Percentiles rank a stretch among this genome's conserved stretches.
Conservation (phyloP, 2,113 vertebrate genomes). For the Nestor notabilis region DNA sequence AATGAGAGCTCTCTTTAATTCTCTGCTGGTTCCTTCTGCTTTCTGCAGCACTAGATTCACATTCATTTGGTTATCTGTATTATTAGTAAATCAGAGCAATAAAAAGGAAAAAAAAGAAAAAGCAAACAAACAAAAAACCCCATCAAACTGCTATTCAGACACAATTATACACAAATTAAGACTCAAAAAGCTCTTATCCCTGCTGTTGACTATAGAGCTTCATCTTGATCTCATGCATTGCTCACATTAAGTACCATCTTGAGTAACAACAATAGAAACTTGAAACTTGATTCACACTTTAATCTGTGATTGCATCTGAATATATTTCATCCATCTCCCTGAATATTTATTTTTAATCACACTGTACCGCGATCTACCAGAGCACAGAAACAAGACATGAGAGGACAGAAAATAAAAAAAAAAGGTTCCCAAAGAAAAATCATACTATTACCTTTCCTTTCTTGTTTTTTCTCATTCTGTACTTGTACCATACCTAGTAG, state of each 20-base stretch:
- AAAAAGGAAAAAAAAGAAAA: not conserved
- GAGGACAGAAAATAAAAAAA: not conserved
- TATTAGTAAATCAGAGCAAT: not conserved
- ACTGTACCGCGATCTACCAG: not conserved
- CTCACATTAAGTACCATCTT: constrained; percentile 6
- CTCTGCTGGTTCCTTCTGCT: not conserved
- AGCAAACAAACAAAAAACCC: not conserved
- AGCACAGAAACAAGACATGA: not conserved
- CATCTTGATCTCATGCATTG: not conserved
- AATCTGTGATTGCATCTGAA: constrained; percentile 18
- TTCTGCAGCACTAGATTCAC: not conserved
- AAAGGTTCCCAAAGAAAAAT: not conserved
- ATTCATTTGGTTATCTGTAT: not conserved
- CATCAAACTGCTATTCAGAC: not conserved
- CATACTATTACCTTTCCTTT: not conserved
- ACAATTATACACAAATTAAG: constrained; percentile 16
- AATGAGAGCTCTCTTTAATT: not conserved
- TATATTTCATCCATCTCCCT: not conserved
- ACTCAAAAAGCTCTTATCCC: constrained; percentile 3
- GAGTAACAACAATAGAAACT: constrained; percentile 31
- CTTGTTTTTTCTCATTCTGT: not conserved
- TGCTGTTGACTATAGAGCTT: not conserved
- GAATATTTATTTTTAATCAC: constrained; percentile 28
- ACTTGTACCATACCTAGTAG: not conserved
- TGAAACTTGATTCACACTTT: constrained; percentile 37